These are phyloP conservation scores for Priocnemis perturbator DNA, from an alignment of 2,888 invertebrate genomes.

Conservation along the genomic window DNA sequence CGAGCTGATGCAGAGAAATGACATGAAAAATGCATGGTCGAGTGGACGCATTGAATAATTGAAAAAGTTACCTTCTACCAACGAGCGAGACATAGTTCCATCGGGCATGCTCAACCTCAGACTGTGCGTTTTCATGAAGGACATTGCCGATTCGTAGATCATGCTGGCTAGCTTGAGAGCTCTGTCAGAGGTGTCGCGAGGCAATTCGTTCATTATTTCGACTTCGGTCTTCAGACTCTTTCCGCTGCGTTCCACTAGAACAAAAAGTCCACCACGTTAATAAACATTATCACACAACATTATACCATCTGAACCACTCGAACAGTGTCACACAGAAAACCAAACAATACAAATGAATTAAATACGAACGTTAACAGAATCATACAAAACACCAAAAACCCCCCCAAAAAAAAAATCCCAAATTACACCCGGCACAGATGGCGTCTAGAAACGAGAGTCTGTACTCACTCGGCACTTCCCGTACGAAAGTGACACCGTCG, in stretches of 20 bases:
- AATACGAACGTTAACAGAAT: too few relatives aligned
- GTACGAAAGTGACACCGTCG: conserved; percentile 79
- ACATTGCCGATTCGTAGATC: conserved; percentile 77
- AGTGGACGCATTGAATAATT: too few relatives aligned
- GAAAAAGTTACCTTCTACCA: conserved; percentile 83
- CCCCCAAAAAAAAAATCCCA: too few relatives aligned
- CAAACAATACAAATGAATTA: too few relatives aligned
- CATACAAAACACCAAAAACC: too few relatives aligned
- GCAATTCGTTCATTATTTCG: conserved; percentile 77
- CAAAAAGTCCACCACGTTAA: too few relatives aligned
- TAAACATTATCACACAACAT: background rate
- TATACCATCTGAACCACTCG: too few relatives aligned
- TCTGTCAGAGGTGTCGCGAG: conserved; percentile 77
- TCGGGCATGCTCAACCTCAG: conserved; percentile 85
- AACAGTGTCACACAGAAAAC: too few relatives aligned
- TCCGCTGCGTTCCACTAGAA: conserved; percentile 66
- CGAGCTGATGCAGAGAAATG: too few relatives aligned
- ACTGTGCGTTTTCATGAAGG: conserved; percentile 80
- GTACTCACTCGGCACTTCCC: conserved; percentile 69
- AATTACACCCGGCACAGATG: too few relatives aligned
- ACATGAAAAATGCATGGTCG: too few relatives aligned
- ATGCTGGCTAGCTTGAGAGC: conserved; percentile 77
- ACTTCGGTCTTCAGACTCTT: conserved; percentile 70
- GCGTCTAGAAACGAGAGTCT: too few relatives aligned
- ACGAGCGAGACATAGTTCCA: conserved; percentile 82